These are phyloP conservation scores for Polyploca ridens DNA, from an alignment of 2,888 invertebrate species.

Conservation along the genomic window DNA sequence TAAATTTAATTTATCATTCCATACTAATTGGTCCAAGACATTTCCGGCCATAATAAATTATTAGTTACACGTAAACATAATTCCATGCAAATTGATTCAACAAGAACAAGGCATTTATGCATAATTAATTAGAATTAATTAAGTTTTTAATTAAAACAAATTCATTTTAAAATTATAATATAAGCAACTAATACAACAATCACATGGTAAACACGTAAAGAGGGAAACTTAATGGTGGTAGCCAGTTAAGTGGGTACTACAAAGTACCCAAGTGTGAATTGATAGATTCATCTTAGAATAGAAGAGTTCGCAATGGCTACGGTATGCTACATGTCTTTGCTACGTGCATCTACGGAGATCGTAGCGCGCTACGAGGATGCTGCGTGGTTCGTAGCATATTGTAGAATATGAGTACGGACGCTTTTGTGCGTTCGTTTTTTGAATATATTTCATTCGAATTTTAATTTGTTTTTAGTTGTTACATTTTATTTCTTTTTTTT, in stretches of 20 bases:
- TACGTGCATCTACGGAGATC: slow-evolving; percentile 15
- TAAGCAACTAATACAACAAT: too few species aligned
- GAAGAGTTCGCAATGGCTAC: too few species aligned
- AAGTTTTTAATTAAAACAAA: too few species aligned
- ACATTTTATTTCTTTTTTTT: slow-evolving; percentile 5
- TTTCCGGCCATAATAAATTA: background rate
- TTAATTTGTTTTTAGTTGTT: background rate
- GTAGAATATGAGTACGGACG: background rate
- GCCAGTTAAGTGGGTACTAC: too few species aligned
- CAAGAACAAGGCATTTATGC: background rate
- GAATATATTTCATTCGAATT: background rate
- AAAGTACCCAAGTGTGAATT: too few species aligned
- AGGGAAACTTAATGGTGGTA: too few species aligned
- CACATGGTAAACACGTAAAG: too few species aligned
- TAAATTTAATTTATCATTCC: background rate
- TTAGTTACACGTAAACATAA: too few species aligned
- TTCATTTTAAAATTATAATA: too few species aligned
- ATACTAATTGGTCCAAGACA: background rate
- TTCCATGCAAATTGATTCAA: background rate
- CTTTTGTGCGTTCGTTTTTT: too few species aligned
- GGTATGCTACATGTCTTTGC: background rate
- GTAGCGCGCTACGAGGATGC: slow-evolving; percentile 35
- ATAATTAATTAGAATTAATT: too few species aligned
- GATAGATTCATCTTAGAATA: too few species aligned
- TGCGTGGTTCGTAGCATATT: slow-evolving; percentile 33